Percentiles rank a stretch among this genome's conserved stretches.
phyloP scores from a whole-genome alignment of 1,140 invertebrate genomes.

The Drosophila seguyi region DNA sequence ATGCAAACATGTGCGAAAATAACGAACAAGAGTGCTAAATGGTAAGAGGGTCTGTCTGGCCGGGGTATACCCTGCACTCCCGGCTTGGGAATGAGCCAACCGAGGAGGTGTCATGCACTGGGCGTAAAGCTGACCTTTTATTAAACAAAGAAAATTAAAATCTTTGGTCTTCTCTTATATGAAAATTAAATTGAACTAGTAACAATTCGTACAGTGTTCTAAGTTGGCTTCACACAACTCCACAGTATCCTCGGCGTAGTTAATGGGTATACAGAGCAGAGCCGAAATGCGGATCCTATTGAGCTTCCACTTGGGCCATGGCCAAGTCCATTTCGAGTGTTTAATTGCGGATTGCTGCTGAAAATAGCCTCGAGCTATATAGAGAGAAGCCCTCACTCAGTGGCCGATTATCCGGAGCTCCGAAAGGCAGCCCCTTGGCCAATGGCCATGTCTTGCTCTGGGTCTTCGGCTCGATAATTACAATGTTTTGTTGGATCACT shows the following conservation, averaged over 20 bases:
- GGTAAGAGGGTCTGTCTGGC: neutral
- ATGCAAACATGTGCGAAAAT: constrained; percentile 72
- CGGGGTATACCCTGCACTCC: constrained; percentile 7
- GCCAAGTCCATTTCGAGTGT: constrained; percentile 68
- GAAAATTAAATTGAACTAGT: too few relatives aligned
- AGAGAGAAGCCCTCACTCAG: constrained; percentile 38
- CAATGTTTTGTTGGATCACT: constrained; percentile 82
- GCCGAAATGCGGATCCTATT: constrained; percentile 32
- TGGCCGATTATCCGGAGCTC: constrained; percentile 3
- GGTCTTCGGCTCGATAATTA: constrained; percentile 60
- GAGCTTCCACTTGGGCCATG: constrained; percentile 36
- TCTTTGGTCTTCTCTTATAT: too few relatives aligned
- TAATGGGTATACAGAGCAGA: constrained; percentile 10
- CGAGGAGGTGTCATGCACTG: neutral
- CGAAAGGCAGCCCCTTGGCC: constrained; percentile 11
- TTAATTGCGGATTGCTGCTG: constrained; percentile 77
- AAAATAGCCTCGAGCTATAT: constrained; percentile 78
- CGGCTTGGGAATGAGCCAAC: neutral
- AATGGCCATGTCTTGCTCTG: constrained; percentile 9
- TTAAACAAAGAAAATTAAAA: too few relatives aligned
- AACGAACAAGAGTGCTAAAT: constrained; percentile 20
- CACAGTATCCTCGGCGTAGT: neutral
- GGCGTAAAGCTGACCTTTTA: neutral
- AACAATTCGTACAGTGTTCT: neutral
- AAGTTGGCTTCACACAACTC: neutral